phyloP scores from a whole-genome alignment of 2,797 vertebrate genomes.

The Channa striata region DNA sequence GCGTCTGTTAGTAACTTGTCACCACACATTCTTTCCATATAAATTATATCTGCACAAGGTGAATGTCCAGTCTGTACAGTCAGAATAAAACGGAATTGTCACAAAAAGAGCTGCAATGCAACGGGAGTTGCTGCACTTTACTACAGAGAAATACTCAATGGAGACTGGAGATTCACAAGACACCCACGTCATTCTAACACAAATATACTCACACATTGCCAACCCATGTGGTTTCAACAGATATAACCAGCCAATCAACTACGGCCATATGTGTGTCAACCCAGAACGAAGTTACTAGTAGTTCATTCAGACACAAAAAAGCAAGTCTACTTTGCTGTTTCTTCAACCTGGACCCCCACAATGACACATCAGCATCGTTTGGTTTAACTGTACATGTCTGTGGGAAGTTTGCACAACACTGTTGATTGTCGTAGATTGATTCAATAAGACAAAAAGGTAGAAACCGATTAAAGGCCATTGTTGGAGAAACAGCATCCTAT shows the following conservation, averaged over 20 bases:
- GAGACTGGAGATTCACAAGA: conserved; percentile 82
- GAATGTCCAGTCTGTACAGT: conserved; percentile 81
- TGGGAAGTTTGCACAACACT: neutral
- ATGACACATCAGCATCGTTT: conserved; percentile 27
- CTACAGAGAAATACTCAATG: conserved; percentile 17
- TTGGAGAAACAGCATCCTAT: conserved; percentile 79
- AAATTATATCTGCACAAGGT: conserved; percentile 59
- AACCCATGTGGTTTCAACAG: conserved; percentile 62
- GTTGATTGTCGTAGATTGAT: neutral
- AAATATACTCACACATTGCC: conserved; percentile 60
- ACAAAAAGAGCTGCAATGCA: conserved; percentile 2
- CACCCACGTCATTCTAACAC: conserved; percentile 68
- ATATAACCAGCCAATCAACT: conserved; percentile 67
- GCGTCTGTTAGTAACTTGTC: conserved; percentile 61
- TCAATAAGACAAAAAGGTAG: neutral
- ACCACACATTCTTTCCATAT: conserved; percentile 61
- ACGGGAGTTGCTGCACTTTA: neutral
- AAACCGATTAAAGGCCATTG: conserved; percentile 42
- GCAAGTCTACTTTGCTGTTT: conserved; percentile 76
- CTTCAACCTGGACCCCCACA: conserved; percentile 74
- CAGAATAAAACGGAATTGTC: conserved; percentile 22
- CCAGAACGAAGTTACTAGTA: conserved; percentile 42
- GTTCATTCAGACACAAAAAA: conserved; percentile 74
- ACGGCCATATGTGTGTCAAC: conserved; percentile 49
- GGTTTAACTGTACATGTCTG: conserved; percentile 23